Conservation (phyloP, 2,797 vertebrate species). For the Balearica regulorum region DNA sequence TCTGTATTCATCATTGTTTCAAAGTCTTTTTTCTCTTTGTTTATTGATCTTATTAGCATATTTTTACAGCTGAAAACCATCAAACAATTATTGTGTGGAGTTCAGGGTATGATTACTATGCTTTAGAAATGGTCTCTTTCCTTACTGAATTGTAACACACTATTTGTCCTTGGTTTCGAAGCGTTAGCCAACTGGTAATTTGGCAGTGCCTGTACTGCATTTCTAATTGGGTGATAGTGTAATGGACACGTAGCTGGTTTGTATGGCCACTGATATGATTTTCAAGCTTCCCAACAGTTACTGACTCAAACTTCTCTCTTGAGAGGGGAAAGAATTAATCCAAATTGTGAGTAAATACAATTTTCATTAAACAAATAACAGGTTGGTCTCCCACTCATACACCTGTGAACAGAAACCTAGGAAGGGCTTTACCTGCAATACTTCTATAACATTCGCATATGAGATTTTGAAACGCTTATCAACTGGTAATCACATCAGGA, state of each 20-base stretch:
- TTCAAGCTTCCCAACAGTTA: neutral
- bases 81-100: neutral
- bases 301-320: neutral
- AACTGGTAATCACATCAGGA: neutral
- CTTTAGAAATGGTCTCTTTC: neutral
- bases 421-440: neutral
- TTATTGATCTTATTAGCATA: conserved; percentile 17
- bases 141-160: neutral
- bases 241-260: neutral
- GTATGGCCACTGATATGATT: neutral
- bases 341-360: neutral
- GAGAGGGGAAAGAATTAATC: neutral
- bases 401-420: neutral
- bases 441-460: neutral
- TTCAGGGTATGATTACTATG: neutral
- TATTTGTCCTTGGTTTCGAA: conserved; percentile 26
- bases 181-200: neutral
- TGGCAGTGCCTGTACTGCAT: neutral
- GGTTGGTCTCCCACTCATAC: neutral
- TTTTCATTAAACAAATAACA: neutral
- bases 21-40: neutral
- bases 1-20: conserved; percentile 1
- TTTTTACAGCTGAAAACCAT: conserved; percentile 33
- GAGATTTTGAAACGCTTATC: neutral
- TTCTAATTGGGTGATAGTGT: neutral